Percentiles rank a stretch among this genome's conserved stretches.
Evolutionary conservation across 2,113 vertebrate genomes (phyloP).

Genomic region (Rhynchomys soricoides): DNA sequence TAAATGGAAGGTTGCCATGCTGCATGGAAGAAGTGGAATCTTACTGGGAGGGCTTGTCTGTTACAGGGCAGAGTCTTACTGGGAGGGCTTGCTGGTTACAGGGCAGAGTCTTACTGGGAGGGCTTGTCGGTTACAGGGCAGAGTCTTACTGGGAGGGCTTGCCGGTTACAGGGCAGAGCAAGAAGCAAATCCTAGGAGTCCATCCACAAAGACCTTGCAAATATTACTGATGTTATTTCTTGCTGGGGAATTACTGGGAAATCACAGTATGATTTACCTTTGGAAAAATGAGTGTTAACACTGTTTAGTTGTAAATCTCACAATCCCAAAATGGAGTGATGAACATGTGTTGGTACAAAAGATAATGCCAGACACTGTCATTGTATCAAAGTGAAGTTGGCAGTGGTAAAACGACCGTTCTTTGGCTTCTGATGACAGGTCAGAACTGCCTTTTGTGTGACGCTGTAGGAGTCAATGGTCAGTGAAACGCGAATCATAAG

Average conservation of each 20-base stretch:
- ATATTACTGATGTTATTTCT: not conserved
- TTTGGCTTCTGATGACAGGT: not conserved
- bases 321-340: not conserved
- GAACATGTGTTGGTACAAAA: not conserved
- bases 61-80: not conserved
- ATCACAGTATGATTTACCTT: not conserved
- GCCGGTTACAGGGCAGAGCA: not conserved
- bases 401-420: not conserved
- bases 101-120: not conserved
- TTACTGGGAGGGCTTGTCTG: not conserved
- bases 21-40: not conserved
- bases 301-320: not conserved
- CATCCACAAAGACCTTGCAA: slow-evolving; percentile 4
- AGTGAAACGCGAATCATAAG: not conserved
- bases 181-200: not conserved
- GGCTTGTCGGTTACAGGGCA: not conserved
- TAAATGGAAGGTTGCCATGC: not conserved
- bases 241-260: not conserved
- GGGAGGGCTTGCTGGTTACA: not conserved
- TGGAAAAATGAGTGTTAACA: not conserved
- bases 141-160: not conserved
- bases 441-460: not conserved
- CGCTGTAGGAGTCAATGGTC: not conserved
- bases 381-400: not conserved
- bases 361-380: not conserved